Percentiles rank a stretch among this genome's conserved stretches.
These are phyloP conservation scores for Gnathonemus echidnorhynchus DNA, from an alignment of 2,113 vertebrate genomes.

Conservation along the genomic window DNA sequence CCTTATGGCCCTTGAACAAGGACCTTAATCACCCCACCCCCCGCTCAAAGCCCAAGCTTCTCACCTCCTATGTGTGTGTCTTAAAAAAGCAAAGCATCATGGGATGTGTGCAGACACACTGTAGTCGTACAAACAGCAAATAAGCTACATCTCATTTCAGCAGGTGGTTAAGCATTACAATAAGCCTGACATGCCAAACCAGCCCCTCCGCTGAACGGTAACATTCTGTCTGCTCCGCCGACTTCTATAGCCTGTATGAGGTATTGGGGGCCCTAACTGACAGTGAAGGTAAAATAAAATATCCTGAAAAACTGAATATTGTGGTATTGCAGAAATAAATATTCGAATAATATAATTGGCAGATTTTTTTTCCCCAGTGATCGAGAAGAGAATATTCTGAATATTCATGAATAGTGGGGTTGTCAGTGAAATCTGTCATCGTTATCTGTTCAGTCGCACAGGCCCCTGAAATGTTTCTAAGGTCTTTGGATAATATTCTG, in stretches of 20 bases:
- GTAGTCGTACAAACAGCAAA: background rate
- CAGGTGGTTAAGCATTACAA: background rate
- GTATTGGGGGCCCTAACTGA: background rate
- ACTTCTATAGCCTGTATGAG: background rate
- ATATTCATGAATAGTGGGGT: background rate
- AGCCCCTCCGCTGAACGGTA: background rate
- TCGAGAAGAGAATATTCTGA: background rate
- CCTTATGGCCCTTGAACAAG: too few species aligned
- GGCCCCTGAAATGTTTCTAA: background rate
- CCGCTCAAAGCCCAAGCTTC: too few species aligned
- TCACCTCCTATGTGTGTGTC: background rate
- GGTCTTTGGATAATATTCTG: background rate
- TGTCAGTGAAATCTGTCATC: background rate
- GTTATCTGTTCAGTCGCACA: background rate
- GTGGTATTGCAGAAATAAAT: background rate
- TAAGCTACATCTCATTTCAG: background rate
- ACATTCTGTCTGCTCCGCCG: background rate
- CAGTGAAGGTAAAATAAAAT: background rate
- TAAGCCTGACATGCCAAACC: background rate
- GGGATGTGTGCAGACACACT: background rate
- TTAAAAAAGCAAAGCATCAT: background rate
- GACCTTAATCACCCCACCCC: too few species aligned
- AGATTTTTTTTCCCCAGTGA: background rate
- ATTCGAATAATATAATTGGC: background rate
- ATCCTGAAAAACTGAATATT: background rate